Base-by-base conservation (phyloP, 30 jellyfish, hydroid and myxozoan species). In the Pseudorhiza aurosa region DNA sequence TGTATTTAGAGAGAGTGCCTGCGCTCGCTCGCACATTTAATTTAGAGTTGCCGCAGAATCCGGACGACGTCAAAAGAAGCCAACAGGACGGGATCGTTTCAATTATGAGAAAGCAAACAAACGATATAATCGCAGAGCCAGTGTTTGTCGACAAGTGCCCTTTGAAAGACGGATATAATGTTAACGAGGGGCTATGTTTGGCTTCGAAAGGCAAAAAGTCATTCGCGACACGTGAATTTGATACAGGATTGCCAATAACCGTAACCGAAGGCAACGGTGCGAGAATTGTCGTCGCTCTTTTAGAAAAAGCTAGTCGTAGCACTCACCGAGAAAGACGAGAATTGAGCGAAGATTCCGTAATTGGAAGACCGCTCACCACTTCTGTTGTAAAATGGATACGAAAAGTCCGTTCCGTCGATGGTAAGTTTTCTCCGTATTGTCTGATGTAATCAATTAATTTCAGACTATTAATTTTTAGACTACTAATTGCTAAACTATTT, bases 361-460 rank as follows among this genome's bases (percentile, higher is more conserved):
- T 45, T 68, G 91, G 91, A 24, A 70, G 35, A 24, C 46, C 29
- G 22, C n/a, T 80, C 4, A 40, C 91, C 17, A 46, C 29, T 12
- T 29, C 71, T 21, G 88, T 57, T 60, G 70, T 58, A 15, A 58
- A 58, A 37, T 75, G 88, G 88, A 75, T 75, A 19, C 89, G 81
- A 11, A 77, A 65, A 59, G 65, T 62, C 15, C 81, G 89, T 15
- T 68, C 88, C 26, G 28, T 72, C 46, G 47, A 24, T 9, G 86
- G 86, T 72, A 25, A 18, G 75, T 19, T 33, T 53, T n/a, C n/a
- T n/a, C n/a, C n/a, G n/a, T n/a, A n/a, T n/a, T n/a, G n/a, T n/a
- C n/a, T n/a, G n/a, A n/a, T n/a, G n/a, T n/a, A n/a, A n/a, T n/a
- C n/a, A n/a, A n/a, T n/a, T n/a, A n/a, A n/a, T n/a, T n/a, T n/a